Conservation (phyloP, 2,888 invertebrate genomes). For the Hydraecia micacea region DNA sequence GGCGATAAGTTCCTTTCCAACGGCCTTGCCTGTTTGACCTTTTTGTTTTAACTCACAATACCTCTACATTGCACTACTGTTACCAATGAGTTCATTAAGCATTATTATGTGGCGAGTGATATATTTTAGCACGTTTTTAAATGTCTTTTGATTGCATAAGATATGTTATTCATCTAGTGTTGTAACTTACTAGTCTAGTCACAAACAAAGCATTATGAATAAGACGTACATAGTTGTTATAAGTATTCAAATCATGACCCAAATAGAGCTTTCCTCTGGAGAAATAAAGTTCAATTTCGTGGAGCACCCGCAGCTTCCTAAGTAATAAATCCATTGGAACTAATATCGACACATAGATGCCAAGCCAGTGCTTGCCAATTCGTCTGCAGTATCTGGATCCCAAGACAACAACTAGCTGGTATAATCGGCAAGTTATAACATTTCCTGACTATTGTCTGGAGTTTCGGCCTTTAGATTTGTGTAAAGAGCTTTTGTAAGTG, state of each 20-base stretch:
- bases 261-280: slow-evolving; percentile 56
- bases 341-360: slow-evolving; percentile 69
- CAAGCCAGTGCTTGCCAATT: slow-evolving; percentile 66
- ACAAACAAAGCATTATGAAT: slow-evolving; percentile 63
- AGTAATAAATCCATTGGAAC: slow-evolving; percentile 69
- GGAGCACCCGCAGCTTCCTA: slow-evolving; percentile 43
- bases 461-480: slow-evolving; percentile 34
- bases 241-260: slow-evolving; percentile 49
- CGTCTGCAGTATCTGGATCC: slow-evolving; percentile 65
- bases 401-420: slow-evolving; percentile 63
- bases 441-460: slow-evolving; percentile 52
- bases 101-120: slow-evolving; percentile 45
- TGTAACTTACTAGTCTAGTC: slow-evolving; percentile 54
- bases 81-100: slow-evolving; percentile 59
- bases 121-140: slow-evolving; percentile 37
- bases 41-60: slow-evolving; percentile 77
- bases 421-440: slow-evolving; percentile 59
- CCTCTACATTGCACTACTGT: slow-evolving; percentile 55
- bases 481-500: slow-evolving; percentile 33
- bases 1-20: slow-evolving; percentile 83
- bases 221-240: slow-evolving; percentile 49
- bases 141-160: slow-evolving; percentile 31
- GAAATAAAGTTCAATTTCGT: slow-evolving; percentile 59
- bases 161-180: slow-evolving; percentile 43
- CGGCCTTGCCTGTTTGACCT: slow-evolving; percentile 88